A percentile compares a stretch with the other conserved stretches of the same genome.
Evolutionary conservation across 2,797 vertebrate species (phyloP).

Genomic region (Premnoplex brunnescens): DNA sequence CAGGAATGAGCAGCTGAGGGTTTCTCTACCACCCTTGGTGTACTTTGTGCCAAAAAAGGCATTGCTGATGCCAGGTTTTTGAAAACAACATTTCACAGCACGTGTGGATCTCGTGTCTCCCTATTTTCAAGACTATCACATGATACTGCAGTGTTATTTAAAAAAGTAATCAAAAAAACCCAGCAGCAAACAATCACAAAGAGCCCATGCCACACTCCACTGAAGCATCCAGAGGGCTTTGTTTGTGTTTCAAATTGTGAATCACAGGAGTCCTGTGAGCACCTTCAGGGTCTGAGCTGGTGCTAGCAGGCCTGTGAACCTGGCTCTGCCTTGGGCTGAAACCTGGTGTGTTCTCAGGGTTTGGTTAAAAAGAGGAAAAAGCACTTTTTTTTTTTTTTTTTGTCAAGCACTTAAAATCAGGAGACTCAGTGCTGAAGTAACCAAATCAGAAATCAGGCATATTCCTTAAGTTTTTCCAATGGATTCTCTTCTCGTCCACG

Average conservation of each 20-base stretch:
- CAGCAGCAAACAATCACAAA: neutral
- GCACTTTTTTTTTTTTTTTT: neutral
- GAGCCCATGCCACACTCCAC: accelerated
- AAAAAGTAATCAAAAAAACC: neutral
- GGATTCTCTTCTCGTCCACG: neutral
- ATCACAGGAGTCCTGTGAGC: neutral
- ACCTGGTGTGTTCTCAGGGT: neutral
- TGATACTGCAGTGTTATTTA: neutral
- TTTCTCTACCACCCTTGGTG: neutral
- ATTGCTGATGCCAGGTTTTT: neutral
- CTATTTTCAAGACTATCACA: neutral
- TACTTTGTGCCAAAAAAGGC: neutral
- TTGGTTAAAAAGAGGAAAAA: neutral
- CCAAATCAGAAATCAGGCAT: neutral
- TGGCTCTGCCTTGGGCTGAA: neutral
- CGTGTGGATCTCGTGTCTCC: neutral
- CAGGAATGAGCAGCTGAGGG: neutral
- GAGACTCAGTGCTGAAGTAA: neutral
- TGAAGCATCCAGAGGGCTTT: neutral
- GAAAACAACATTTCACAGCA: accelerated
- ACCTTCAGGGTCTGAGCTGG: neutral
- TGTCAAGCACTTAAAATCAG: neutral
- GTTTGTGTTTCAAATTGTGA: neutral
- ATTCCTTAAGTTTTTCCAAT: neutral
- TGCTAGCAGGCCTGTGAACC: neutral